Conservation (phyloP, 2,113 vertebrate species). For the Tyrannus savana region DNA sequence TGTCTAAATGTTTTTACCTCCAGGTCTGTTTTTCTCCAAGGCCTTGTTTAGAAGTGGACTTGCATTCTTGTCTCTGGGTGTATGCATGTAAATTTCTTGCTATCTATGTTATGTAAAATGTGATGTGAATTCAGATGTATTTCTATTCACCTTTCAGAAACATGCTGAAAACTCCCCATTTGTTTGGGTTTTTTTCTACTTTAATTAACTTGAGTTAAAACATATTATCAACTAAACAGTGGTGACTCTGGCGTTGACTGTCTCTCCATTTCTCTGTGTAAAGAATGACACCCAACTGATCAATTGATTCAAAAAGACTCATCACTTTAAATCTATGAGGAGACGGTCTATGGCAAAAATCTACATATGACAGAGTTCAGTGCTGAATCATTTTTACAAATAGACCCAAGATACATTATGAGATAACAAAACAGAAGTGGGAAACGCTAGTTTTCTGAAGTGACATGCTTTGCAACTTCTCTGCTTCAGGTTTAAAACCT, state of each 20-base stretch:
- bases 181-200: accelerated
- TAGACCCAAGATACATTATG: not conserved
- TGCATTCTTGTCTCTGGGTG: not conserved
- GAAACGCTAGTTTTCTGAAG: not conserved
- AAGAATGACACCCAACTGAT: not conserved
- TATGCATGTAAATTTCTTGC: not conserved
- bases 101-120: not conserved
- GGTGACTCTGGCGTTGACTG: not conserved
- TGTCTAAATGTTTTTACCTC: not conserved
- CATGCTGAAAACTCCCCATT: not conserved
- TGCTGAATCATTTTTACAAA: not conserved
- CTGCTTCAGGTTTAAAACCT: not conserved
- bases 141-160: not conserved
- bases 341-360: not conserved
- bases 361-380: not conserved
- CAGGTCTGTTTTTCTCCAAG: not conserved
- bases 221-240: not conserved
- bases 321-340: not conserved
- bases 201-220: not conserved
- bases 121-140: not conserved
- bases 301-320: not conserved
- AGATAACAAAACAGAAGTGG: not conserved
- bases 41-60: not conserved
- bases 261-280: not conserved
- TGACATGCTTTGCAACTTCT: not conserved